Evolutionary conservation across 2,113 vertebrate species (phyloP), one percentile per base, ranked within the genome.

Genomic region (Cnemophilus loriae): DNA sequence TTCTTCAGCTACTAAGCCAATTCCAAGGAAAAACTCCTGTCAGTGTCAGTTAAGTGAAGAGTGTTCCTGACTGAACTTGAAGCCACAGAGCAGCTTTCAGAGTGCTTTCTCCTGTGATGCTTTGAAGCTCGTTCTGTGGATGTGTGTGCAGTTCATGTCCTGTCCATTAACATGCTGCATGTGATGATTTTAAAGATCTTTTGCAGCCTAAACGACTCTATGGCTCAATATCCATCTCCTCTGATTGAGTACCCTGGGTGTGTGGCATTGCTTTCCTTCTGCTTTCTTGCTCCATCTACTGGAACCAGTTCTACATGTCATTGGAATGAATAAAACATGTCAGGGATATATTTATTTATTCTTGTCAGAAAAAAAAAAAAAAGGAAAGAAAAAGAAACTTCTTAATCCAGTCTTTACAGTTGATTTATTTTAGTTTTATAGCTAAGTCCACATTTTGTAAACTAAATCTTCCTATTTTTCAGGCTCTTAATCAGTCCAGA

Each of bases 201-300:
- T 49, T 56, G 71, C 42, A 70, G 20, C 22, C 63, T 24, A 7
- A 42, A 49, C 4, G 2, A 28, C 33, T 49, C 30, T 4, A 1
- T 35, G 22, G 19, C 37, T 61, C 64, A 61, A 17, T 23, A 68
- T 18, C 46, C 46, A 69, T 16, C 55, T 67, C 22, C 22, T 75
- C 21, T 75, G 44, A 59, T 21, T 16, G 60, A 60, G n/a, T 44
- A 37, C 49, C 59, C 13, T 13, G 44, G 11, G 20, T 47, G 27
- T 28, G 10, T 83, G 75, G 42, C 59, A 86, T 60, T 56, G 21
- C 37, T 91, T 68, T 91, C 74, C 47, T 73, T 88, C 63, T 96
- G 92, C 55, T 96, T 92, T 97, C 76, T 95, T 96, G 85, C 92
- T 85, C 95, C 94, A 93, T 63, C 95, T 96, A 24, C 87, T 95